Evolutionary conservation across 2,113 vertebrate genomes (phyloP), one percentile per base, ranked within the genome.

Genomic region (Caranx ignobilis): DNA sequence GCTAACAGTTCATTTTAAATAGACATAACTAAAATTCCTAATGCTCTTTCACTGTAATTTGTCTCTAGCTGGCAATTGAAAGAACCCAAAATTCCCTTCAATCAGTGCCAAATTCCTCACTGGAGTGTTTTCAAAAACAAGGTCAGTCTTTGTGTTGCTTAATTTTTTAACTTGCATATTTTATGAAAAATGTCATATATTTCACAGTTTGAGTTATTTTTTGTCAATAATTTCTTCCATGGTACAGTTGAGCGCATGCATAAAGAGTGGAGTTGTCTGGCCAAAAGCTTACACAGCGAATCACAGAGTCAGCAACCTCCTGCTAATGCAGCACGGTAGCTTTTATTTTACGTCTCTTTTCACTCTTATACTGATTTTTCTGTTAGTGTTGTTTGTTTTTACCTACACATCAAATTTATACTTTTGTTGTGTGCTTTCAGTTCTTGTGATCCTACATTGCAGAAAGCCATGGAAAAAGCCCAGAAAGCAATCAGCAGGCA

Each of bases 61-160:
- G 7, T 75, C 9, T 79, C 0, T 55, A 96, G 95, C 56, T 91
- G 77, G 92, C 91, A 52, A 62, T 95, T 32, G 89, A 93, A 59
- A 93, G 90, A 84, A 90, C 94, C 56, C 77, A 89, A 50, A 88
- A 64, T 70, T 86, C 82, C 0, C 71, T 95, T 52, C 72, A 72
- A 54, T 82, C 90, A 0, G 79, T 88, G 19, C 87, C 93, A 6
- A 92, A 89, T 10, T 57, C 88, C 31, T 93, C 91, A 57, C 10
- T 91, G 65, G 93, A 95, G 37, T 57, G 79, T 37, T 93, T 95
- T 87, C 75, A 94, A 59, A 87, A 88, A 62, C 91, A 94, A 91
- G 93, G 95, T 96, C 70, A 48, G 86, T 81, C 18, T 1, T 75
- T 48, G 5, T 57, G 8, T 13, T 52, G 15, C 43, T 70, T 64